These are phyloP conservation scores for Exaiptasia diaphana DNA, from an alignment of 64 coral and sea anemone genomes.

Conservation along the genomic window DNA sequence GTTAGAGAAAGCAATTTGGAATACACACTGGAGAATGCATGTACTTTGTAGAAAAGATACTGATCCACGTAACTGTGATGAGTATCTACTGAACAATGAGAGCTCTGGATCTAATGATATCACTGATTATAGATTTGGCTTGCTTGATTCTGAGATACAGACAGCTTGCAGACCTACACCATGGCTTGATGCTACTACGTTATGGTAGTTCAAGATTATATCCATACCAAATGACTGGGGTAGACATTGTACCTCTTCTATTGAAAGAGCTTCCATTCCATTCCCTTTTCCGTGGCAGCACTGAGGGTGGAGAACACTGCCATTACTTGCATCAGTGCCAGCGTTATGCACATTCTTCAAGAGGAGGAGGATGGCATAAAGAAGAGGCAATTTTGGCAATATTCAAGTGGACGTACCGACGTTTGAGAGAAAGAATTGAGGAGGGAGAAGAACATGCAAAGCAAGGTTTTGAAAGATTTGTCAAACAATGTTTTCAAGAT, in stretches of 20 bases:
- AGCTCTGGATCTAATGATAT: conserved; percentile 15
- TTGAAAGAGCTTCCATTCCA: conserved; percentile 12
- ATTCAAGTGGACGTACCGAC: neutral
- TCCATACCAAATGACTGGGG: conserved; percentile 59
- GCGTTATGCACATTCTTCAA: conserved; percentile 38
- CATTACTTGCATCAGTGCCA: conserved; percentile 53
- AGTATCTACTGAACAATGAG: neutral
- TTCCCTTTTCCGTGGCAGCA: conserved; percentile 56
- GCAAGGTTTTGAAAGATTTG: neutral
- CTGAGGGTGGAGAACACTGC: conserved; percentile 65
- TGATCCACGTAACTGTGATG: conserved; percentile 36
- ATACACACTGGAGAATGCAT: conserved; percentile 55
- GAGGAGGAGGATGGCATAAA: conserved; percentile 37
- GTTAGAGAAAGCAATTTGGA: conserved; percentile 57
- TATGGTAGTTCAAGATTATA: conserved; percentile 69
- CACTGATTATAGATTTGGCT: conserved; percentile 58
- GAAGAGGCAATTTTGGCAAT: conserved; percentile 28
- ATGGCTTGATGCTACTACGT: conserved; percentile 58
- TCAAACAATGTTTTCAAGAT: neutral
- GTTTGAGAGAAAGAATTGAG: conserved; percentile 2
- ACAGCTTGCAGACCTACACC: conserved; percentile 54
- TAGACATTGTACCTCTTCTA: conserved; percentile 58
- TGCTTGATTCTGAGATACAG: conserved; percentile 37
- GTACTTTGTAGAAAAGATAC: conserved; percentile 62
- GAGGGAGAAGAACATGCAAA: neutral